Evolutionary conservation across 2,888 invertebrate species (phyloP), one percentile per base, ranked within the genome.

Genomic region (Hydriomena furcata): DNA sequence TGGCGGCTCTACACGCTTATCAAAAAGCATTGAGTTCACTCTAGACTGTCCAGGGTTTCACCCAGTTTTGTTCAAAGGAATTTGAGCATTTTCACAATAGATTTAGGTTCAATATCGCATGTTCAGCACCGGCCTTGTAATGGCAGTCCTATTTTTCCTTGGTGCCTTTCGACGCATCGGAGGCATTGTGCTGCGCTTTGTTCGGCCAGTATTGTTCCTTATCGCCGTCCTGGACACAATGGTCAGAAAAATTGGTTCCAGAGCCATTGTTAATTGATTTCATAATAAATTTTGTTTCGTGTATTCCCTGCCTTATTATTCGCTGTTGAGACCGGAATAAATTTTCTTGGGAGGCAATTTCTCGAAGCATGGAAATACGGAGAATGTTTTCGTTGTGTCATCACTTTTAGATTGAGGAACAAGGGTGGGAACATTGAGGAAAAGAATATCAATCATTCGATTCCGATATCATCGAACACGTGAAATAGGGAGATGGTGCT

Each of bases 171-270:
- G 27, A 12, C 38, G 32, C 46, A 40, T 38, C 27, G 12, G 30
- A 31, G 11, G 27, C 46, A 76, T 76, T 75, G 61, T 47, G 32
- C 21, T 30, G 36, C 47, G 67, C 76, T 71, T 78, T 78, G 78
- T 80, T 68, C 52, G 24, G 25, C 30, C 38, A 45, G 65, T 77
- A 73, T 79, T 78, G 78, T 81, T 70, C 78, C 68, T 65, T 74
- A 73, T 76, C 75, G 72, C 76, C 68, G 73, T 75, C 70, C 69
- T 42, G 58, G 54, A 61, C 72, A 84, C 84, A 84, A 84, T 81
- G 66, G 75, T 71, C 71, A 75, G 76, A 84, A 84, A 84, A 84
- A 84, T 84, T 84, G 84, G 79, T 77, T 82, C 71, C 73, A 70
- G 69, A 63, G 61, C 68, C 63, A 69, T 76, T 83, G 82, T 79